Percentiles rank a stretch among this genome's conserved stretches.
Conservation (phyloP, 2,797 vertebrate genomes). For the Oryzias sinensis region DNA sequence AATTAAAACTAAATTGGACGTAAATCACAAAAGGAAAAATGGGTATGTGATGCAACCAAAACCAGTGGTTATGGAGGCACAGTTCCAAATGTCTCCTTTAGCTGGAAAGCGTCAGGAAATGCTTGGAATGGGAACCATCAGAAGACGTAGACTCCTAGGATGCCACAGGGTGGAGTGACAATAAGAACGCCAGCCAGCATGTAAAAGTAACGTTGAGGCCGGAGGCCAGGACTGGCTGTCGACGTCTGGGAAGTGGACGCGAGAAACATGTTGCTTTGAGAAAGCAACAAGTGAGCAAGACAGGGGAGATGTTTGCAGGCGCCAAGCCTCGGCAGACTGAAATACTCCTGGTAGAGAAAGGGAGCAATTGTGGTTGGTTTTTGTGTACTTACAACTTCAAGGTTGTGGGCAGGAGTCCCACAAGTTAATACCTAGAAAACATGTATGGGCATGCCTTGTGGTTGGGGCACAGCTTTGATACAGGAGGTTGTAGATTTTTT, state of each 20-base stretch:
- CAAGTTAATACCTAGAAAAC: slow-evolving; percentile 43
- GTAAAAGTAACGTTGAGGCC: slow-evolving; percentile 9
- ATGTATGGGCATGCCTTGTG: slow-evolving; percentile 38
- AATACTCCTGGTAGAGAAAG: slow-evolving; percentile 58
- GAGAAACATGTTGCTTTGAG: slow-evolving; percentile 49
- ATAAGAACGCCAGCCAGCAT: slow-evolving; percentile 8
- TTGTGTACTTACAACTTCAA: slow-evolving; percentile 66
- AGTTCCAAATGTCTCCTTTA: slow-evolving; percentile 19
- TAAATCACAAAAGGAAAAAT: slow-evolving; percentile 7
- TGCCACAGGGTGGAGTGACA: slow-evolving; percentile 38
- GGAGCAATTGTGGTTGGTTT: slow-evolving; percentile 55
- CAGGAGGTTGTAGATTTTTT: not conserved
- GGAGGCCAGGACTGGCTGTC: slow-evolving; percentile 26
- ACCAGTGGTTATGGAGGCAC: slow-evolving; percentile 9
- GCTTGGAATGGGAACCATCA: slow-evolving; percentile 30
- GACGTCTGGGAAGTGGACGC: slow-evolving; percentile 37
- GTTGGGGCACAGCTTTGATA: slow-evolving; percentile 6
- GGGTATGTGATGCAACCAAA: slow-evolving; percentile 18
- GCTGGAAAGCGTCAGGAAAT: slow-evolving; percentile 35
- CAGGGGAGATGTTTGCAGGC: slow-evolving; percentile 48
- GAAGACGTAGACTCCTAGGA: slow-evolving; percentile 42
- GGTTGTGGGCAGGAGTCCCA: slow-evolving; percentile 63
- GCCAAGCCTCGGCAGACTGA: slow-evolving; percentile 55
- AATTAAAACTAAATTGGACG: no score
- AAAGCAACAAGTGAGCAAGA: slow-evolving; percentile 47